Evolutionary conservation across 1,140 invertebrate species (phyloP), one percentile per base, ranked within the genome.

Genomic region (Heliconius melpomene): DNA sequence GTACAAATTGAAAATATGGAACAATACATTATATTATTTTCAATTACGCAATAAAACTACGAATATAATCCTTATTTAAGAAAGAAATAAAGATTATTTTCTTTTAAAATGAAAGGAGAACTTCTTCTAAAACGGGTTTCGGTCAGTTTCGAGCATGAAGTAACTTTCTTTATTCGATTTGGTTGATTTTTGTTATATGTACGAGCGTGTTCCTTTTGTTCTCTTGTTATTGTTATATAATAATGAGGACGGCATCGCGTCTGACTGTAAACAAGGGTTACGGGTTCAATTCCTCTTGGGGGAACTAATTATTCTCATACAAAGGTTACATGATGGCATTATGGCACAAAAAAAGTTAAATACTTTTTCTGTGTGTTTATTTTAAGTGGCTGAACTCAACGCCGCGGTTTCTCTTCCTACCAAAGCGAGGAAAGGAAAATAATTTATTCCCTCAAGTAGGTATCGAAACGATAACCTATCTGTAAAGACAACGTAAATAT

Each of bases 141-240:
- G 26, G 60, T 60, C 57, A 60, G 57, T 26, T 29, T 66, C 23
- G 60, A 26, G 60, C 60, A 6, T 66, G 60, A 66, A 66, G 60
- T 66, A 66, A 66, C 60, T 66, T 66, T 66, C 60, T 66, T 66
- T 66, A 66, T 66, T 29, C 60, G 60, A 66, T 66, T 66, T 66
- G 23, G 60, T 66, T 66, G 23, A 66, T 66, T 66, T 66, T 66
- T 26, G 11, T 66, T 66, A 66, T 18, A 29, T 29, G 60, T 29
- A 36, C 32, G 32, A 36, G 32, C 7, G 2, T 66, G 11, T 8
- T n/a, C 11, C 23, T 66, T 29, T 66, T 66, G 60, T 66, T 66
- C 26, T 29, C 29, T 16, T 66, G 3, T 29, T 66, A 66, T 29
- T 66, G 23, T 66, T 66, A 66, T 66, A 66, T 66, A 66, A 66